Evolutionary conservation across 1,140 invertebrate genomes (phyloP).

Genomic region (Drosophila suzukii): DNA sequence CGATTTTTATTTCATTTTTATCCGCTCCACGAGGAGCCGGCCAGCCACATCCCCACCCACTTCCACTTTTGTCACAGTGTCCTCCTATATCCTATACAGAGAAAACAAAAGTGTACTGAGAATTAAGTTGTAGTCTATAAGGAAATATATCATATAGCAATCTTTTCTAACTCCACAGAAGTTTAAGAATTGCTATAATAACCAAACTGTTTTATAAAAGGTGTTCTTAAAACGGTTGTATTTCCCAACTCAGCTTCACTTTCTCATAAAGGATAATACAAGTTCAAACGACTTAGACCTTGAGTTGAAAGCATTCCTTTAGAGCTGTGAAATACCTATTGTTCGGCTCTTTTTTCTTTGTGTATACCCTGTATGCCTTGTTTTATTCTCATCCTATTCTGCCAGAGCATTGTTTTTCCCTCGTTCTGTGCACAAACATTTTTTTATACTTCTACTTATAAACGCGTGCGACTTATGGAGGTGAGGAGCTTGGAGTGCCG

Average conservation of each 20-base stretch:
- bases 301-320: neutral
- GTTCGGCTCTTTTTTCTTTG: slow-evolving; percentile 1
- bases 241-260: neutral
- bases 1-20: slow-evolving; percentile 83
- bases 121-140: neutral
- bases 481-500: slow-evolving; percentile 15
- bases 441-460: slow-evolving; percentile 73
- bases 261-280: neutral
- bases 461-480: slow-evolving; percentile 36
- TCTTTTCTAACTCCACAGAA: too few relatives aligned
- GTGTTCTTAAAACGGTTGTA: neutral
- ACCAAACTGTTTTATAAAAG: neutral
- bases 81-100: slow-evolving; percentile 10
- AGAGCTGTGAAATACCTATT: neutral
- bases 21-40: slow-evolving; percentile 59
- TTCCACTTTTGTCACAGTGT: slow-evolving; percentile 23
- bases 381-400: slow-evolving; percentile 31
- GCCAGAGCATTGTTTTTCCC: slow-evolving; percentile 59
- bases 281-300: neutral
- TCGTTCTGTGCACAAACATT: slow-evolving; percentile 64
- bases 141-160: too few relatives aligned
- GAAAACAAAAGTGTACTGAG: neutral
- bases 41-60: slow-evolving; percentile 3
- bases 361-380: slow-evolving; percentile 12
- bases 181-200: neutral